Evolutionary conservation across 2,113 vertebrate genomes (phyloP).

Genomic region (Neoarius graeffei): DNA sequence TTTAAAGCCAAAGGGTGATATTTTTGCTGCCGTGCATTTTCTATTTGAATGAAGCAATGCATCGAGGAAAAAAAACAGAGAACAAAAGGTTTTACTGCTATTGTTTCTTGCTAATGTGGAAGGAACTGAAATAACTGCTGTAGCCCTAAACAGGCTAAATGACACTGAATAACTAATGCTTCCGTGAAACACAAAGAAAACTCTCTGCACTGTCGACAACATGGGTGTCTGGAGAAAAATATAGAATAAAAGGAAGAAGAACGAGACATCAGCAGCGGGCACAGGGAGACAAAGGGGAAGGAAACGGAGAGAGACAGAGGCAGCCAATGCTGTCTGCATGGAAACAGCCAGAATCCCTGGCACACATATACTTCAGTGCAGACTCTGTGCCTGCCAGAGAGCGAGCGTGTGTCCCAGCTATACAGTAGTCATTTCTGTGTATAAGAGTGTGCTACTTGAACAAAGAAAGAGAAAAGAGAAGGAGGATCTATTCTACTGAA

Average conservation of each 20-base stretch:
- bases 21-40: constrained; percentile 6
- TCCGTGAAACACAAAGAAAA: constrained; percentile 33
- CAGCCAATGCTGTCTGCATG: constrained; percentile 53
- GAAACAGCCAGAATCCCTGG: constrained; percentile 60
- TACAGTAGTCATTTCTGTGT: constrained; percentile 10
- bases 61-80: background rate
- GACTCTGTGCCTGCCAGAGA: constrained; percentile 10
- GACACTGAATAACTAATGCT: background rate
- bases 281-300: constrained; percentile 61
- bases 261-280: constrained; percentile 13
- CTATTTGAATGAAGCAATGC: background rate
- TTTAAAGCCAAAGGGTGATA: constrained; percentile 13
- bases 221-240: background rate
- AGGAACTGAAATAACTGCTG: background rate
- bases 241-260: background rate
- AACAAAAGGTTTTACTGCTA: constrained; percentile 7
- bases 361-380: constrained; percentile 36
- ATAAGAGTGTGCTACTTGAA: constrained; percentile 4
- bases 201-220: background rate
- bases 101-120: background rate
- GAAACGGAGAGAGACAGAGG: constrained; percentile 37
- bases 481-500: background rate
- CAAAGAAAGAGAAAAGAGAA: constrained; percentile 10
- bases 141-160: constrained; percentile 11
- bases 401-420: background rate